Conservation (phyloP, 2,113 vertebrate genomes). For the Melanocharis versteri region DNA sequence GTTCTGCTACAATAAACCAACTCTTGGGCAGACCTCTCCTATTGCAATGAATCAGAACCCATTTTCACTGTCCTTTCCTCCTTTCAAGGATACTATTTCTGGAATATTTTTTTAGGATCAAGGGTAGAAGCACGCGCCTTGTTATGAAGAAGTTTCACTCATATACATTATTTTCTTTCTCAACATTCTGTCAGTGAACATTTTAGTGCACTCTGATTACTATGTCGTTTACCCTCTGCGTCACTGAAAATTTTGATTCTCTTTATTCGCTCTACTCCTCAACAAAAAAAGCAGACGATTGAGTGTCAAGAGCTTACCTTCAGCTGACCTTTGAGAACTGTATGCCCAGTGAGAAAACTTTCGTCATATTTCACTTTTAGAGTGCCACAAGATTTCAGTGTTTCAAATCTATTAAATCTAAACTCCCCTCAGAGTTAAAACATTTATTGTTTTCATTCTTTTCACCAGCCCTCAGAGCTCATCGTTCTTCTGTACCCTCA, state of each 20-base stretch:
- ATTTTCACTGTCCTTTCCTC: not conserved
- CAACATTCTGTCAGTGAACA: not conserved
- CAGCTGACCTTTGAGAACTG: not conserved
- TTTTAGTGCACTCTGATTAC: not conserved
- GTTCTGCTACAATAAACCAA: not conserved
- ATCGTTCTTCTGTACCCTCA: not conserved
- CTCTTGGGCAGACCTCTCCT: not conserved
- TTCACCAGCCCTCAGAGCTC: not conserved
- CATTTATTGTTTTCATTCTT: not conserved
- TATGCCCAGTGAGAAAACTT: not conserved
- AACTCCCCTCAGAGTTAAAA: not conserved
- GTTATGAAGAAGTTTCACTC: not conserved
- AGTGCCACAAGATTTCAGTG: not conserved
- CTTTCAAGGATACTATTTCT: not conserved
- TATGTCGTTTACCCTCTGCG: not conserved
- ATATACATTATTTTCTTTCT: too few relatives aligned
- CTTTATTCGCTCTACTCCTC: not conserved
- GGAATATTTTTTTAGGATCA: not conserved
- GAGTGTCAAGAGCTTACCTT: not conserved
- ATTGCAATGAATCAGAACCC: not conserved
- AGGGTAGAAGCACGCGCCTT: not conserved
- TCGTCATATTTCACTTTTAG: not conserved
- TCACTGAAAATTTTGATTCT: not conserved
- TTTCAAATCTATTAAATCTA: conserved; percentile 1
- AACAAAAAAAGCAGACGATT: not conserved